Evolutionary conservation across 2,888 invertebrate species (phyloP).

Genomic region (Therioaphis trifolii): DNA sequence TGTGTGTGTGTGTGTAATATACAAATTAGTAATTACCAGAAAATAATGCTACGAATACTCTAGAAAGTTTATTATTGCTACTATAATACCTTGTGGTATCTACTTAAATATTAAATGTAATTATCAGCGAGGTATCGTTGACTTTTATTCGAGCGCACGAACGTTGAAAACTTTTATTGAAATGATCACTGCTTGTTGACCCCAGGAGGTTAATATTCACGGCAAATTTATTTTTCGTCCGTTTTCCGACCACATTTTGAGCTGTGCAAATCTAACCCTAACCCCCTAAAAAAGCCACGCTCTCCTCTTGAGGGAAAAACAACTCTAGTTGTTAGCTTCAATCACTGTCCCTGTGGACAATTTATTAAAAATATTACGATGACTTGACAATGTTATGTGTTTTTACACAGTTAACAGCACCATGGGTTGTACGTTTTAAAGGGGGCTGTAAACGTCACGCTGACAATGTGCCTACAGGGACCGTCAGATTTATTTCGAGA

Average conservation of each 20-base stretch:
- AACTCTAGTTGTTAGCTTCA: neutral
- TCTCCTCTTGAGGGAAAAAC: neutral
- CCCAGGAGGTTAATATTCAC: neutral
- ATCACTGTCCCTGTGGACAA: constrained; percentile 29
- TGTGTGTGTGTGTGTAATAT: too few species aligned
- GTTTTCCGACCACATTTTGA: neutral
- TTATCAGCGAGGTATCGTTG: too few species aligned
- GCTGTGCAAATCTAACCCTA: too few species aligned
- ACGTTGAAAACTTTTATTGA: neutral
- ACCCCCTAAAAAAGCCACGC: neutral
- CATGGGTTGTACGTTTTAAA: constrained; percentile 52
- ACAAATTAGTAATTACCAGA: too few species aligned
- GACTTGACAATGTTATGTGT: constrained; percentile 40
- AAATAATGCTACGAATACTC: too few species aligned
- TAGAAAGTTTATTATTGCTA: too few species aligned
- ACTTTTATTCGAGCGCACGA: too few species aligned
- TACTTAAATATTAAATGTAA: too few species aligned
- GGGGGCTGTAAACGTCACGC: constrained; percentile 38
- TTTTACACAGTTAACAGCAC: constrained; percentile 48
- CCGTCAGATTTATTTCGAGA: constrained; percentile 49
- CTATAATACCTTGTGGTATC: too few species aligned
- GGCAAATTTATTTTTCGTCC: neutral
- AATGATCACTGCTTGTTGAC: neutral
- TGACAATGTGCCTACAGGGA: constrained; percentile 44
- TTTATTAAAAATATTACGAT: constrained; percentile 43